phyloP scores from a whole-genome alignment of 2,797 vertebrate genomes.

The Pseudotriccus pelzelni region DNA sequence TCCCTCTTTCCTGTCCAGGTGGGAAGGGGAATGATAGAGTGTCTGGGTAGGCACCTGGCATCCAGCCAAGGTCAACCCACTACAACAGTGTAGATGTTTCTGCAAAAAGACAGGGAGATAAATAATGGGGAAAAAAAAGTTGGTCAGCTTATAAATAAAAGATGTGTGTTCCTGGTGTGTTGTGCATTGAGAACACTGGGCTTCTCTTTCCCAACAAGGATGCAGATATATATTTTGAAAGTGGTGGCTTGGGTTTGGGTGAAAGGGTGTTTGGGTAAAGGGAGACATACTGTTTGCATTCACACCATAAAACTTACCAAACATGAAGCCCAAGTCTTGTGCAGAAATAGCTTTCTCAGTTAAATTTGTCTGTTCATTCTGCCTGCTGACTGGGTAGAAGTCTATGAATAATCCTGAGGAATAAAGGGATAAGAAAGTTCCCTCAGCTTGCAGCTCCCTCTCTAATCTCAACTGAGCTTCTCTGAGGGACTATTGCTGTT shows the following conservation, averaged over 20 bases:
- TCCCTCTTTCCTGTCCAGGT: neutral
- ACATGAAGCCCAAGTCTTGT: neutral
- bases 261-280: neutral
- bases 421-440: neutral
- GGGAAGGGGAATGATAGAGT: neutral
- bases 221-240: neutral
- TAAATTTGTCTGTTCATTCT: neutral
- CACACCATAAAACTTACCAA: rapidly evolving
- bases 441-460: neutral
- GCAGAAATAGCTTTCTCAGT: neutral
- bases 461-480: neutral
- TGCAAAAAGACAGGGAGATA: neutral
- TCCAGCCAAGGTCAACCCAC: neutral
- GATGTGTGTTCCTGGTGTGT: neutral
- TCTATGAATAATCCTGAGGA: neutral
- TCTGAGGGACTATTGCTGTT: neutral
- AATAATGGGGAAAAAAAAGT: neutral
- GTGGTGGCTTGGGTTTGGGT: neutral
- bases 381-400: neutral
- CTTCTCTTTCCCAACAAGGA: neutral
- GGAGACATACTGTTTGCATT: neutral
- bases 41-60: neutral
- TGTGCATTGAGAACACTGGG: neutral
- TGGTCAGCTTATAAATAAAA: neutral
- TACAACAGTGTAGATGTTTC: neutral